phyloP scores from a whole-genome alignment of 1,140 invertebrate species.

The Tyrophagus putrescentiae region DNA sequence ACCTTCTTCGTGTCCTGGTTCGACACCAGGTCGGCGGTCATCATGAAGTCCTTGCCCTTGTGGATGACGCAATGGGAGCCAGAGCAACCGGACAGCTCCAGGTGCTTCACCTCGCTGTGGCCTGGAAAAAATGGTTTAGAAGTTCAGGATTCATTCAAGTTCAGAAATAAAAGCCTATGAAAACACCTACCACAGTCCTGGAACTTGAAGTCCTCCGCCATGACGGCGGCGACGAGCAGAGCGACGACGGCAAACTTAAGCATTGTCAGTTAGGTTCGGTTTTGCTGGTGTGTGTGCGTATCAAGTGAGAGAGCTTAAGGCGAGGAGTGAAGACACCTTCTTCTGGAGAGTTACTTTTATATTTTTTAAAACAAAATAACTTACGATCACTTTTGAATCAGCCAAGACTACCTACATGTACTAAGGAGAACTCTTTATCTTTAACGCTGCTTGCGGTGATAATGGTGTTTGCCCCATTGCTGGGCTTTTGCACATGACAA shows the following conservation, averaged over 20 bases:
- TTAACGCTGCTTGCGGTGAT: no score
- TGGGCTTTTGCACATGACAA: no score
- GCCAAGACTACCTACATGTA: no score
- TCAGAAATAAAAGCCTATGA: background rate
- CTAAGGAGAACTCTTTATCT: no score
- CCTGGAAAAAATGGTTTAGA: background rate
- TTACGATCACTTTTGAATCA: no score
- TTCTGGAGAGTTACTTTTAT: no score
- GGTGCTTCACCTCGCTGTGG: background rate
- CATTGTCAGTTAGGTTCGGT: background rate
- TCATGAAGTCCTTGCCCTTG: background rate
- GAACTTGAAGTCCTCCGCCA: background rate
- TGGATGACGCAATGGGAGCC: background rate
- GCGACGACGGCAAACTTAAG: background rate
- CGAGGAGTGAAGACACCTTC: no score
- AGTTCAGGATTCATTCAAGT: background rate
- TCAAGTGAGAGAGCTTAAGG: no score
- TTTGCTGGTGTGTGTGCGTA: no score
- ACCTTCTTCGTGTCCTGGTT: background rate
- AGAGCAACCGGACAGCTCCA: background rate
- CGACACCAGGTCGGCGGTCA: background rate
- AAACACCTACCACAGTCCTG: slow-evolving; percentile 8
- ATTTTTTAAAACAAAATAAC: no score
- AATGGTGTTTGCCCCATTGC: no score
- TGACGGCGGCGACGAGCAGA: background rate